Percentiles rank a stretch among this genome's conserved stretches.
Conservation (phyloP, 2,113 vertebrate genomes). For the Muscicapa adusta region DNA sequence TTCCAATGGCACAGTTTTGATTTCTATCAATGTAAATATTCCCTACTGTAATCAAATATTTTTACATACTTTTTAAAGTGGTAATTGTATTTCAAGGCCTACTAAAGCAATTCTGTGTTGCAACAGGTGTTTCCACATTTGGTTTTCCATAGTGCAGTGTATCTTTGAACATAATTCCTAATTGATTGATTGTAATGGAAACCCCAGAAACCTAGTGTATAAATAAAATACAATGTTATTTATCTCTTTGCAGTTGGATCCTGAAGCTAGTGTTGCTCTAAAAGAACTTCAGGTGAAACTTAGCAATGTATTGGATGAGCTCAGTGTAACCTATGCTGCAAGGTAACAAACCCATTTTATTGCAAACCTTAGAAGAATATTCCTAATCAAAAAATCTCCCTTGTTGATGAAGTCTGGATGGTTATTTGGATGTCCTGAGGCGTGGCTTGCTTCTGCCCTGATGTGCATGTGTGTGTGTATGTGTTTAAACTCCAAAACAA, state of each 20-base stretch:
- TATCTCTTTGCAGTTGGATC: conserved; percentile 84
- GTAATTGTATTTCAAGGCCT: background rate
- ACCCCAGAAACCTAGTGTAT: background rate
- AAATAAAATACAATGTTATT: background rate
- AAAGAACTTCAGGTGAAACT: conserved; percentile 96
- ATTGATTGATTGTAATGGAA: background rate
- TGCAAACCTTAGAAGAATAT: background rate
- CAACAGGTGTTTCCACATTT: conserved; percentile 11
- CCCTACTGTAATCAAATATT: background rate
- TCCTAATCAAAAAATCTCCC: background rate
- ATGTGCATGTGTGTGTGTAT: background rate
- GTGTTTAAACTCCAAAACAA: background rate
- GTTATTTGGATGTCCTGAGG: background rate
- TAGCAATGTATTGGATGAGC: conserved; percentile 87
- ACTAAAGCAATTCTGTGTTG: background rate
- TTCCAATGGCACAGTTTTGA: background rate
- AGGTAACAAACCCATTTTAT: conserved; percentile 76
- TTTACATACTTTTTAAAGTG: background rate
- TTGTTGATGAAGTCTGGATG: background rate
- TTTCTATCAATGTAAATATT: background rate
- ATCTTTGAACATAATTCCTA: background rate
- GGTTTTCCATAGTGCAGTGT: conserved; percentile 7
- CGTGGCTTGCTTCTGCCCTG: background rate
- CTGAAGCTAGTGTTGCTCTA: conserved; percentile 87
- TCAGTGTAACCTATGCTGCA: conserved; percentile 84